Evolutionary conservation across 2,888 invertebrate genomes (phyloP), one percentile per base, ranked within the genome.

Genomic region (Drosophila multiciliata): DNA sequence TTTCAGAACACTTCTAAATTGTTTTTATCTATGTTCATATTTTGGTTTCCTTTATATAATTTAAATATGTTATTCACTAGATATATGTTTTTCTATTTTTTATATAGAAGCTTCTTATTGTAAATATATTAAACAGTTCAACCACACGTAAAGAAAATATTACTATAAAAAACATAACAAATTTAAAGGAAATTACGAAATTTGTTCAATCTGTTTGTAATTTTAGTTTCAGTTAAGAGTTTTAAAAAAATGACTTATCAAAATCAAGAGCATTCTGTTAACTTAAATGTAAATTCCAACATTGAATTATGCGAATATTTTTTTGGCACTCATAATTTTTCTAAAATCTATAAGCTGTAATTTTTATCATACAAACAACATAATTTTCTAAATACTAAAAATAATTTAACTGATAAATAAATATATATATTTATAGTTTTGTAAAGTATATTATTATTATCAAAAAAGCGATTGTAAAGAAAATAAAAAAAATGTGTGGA

Each of bases 401-500:
- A 3, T 20, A 42, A 42, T 3, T 0, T 6, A 42, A 42, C 11
- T 42, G 11, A 42, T 20, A 20, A 20, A 20, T 8, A 32, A 29
- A 17, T 55, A 42, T n/a, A n/a, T 36, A 23, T 26, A 20, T 42
- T 5, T 23, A 11, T 38, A 3, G 9, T 8, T 17, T 33, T 49
- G 11, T 38, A 49, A 33, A 8, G n/a, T 33, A 52, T n/a, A 15
- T 32, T 17, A 29, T 23, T 12, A 1, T 11, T 23, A 38, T 64
- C 12, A 36, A 38, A 33, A 32, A 11, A 17, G n/a, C 4, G 29
- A 33, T n/a, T 65, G 23, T 29, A 33, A 55, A 69, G 81, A 58
- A 73, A 66, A 83, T 80, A 1, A 45, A 59, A 65, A 52, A 60
- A 60, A 54, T 33, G 35, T 42, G 38, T 66, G 66, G 66, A 81